These are phyloP conservation scores for Mionectes olivaceus DNA, from an alignment of 2,797 vertebrate species.

Conservation along the genomic window DNA sequence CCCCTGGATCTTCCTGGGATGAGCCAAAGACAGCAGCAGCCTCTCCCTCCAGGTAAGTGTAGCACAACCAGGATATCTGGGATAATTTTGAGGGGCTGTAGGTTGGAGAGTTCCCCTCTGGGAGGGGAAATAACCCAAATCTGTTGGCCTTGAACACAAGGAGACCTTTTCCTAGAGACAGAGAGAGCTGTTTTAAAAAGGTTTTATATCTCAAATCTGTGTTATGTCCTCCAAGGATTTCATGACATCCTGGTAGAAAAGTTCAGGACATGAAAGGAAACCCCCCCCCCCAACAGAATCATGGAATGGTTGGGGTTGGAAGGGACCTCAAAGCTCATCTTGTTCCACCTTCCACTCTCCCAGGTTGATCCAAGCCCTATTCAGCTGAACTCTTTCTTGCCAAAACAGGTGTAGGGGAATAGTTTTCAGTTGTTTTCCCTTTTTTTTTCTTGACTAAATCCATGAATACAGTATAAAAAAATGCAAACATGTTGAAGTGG, in stretches of 20 bases:
- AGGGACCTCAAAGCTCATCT: not conserved
- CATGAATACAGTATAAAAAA: not conserved
- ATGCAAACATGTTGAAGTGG: too few species aligned
- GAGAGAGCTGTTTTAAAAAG: not conserved
- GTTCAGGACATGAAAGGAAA: not conserved
- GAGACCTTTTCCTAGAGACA: not conserved
- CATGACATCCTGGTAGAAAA: not conserved
- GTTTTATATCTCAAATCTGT: not conserved
- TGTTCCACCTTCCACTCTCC: not conserved
- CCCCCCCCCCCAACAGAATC: too few species aligned
- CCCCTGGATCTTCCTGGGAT: not conserved
- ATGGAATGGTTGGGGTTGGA: not conserved
- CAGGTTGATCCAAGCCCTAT: not conserved
- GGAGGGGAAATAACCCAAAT: not conserved
- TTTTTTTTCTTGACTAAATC: not conserved
- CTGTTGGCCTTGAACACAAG: not conserved
- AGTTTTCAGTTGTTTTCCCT: not conserved
- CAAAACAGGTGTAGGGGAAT: not conserved
- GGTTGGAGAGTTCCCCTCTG: not conserved
- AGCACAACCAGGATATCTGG: not conserved
- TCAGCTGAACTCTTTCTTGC: not conserved
- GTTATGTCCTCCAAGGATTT: not conserved
- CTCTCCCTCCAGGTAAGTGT: not conserved
- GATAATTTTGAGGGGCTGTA: not conserved
- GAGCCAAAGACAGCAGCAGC: not conserved